A percentile compares a stretch with the other conserved stretches of the same genome.
Evolutionary conservation across 2,113 vertebrate genomes (phyloP).

Genomic region (Petrocephalus microphthalmus): DNA sequence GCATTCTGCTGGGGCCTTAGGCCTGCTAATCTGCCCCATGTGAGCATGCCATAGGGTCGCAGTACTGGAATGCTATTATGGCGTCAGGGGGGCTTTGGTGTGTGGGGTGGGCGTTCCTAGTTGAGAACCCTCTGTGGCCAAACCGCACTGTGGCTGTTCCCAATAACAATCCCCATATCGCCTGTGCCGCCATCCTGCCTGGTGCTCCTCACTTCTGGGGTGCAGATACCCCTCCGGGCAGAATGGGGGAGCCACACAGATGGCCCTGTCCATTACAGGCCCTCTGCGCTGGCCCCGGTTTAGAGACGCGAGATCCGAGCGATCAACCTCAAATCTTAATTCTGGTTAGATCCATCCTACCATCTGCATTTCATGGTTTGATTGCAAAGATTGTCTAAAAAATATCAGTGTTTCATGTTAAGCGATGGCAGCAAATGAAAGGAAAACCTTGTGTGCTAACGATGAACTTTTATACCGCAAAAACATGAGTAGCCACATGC

Average conservation of each 20-base stretch:
- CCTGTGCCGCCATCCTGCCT: not conserved
- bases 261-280: not conserved
- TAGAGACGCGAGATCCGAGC: not conserved
- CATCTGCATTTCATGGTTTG: not conserved
- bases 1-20: conserved; percentile 24
- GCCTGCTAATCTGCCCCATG: conserved; percentile 27
- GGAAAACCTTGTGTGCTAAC: not conserved
- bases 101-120: not conserved
- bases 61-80: not conserved
- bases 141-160: not conserved
- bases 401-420: not conserved
- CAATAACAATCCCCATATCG: not conserved
- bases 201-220: not conserved
- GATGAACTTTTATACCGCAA: not conserved
- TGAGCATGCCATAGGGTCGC: conserved; percentile 8
- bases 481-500: not conserved
- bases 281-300: not conserved
- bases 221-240: not conserved
- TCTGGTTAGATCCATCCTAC: not conserved
- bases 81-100: not conserved
- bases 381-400: not conserved
- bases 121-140: not conserved
- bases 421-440: not conserved
- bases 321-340: not conserved
- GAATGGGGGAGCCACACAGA: not conserved